Conservation (phyloP, 2,113 vertebrate species). For the Mus pahari region DNA sequence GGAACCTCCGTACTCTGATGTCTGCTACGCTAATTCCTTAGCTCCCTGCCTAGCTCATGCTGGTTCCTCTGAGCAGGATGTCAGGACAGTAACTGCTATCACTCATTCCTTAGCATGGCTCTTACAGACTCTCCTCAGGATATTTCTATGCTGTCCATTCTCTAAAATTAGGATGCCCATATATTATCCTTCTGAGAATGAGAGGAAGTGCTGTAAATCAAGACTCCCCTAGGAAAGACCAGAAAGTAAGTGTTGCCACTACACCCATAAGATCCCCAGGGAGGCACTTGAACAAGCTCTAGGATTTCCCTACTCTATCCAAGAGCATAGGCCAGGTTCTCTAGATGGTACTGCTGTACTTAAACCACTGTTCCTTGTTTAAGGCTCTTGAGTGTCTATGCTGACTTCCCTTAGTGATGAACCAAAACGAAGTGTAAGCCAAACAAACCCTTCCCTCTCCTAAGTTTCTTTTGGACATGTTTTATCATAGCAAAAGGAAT, state of each 20-base stretch:
- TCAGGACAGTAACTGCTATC: background rate
- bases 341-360: too few relatives aligned
- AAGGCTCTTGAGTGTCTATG: background rate
- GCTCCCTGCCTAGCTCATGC: background rate
- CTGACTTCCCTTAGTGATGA: background rate
- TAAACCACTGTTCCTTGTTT: background rate
- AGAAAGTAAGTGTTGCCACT: background rate
- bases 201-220: background rate
- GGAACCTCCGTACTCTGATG: background rate
- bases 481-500: background rate
- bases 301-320: background rate
- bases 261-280: background rate
- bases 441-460: background rate
- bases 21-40: accelerated
- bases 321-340: background rate
- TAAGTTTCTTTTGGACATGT: background rate
- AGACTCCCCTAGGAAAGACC: background rate
- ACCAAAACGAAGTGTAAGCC: background rate
- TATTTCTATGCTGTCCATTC: background rate
- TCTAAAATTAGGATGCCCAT: background rate
- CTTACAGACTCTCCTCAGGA: background rate
- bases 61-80: background rate
- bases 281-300: background rate
- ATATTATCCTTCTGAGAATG: background rate
- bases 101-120: background rate